Evolutionary conservation across 2,113 vertebrate genomes (phyloP).

Genomic region (Chlorodrepanis virens): DNA sequence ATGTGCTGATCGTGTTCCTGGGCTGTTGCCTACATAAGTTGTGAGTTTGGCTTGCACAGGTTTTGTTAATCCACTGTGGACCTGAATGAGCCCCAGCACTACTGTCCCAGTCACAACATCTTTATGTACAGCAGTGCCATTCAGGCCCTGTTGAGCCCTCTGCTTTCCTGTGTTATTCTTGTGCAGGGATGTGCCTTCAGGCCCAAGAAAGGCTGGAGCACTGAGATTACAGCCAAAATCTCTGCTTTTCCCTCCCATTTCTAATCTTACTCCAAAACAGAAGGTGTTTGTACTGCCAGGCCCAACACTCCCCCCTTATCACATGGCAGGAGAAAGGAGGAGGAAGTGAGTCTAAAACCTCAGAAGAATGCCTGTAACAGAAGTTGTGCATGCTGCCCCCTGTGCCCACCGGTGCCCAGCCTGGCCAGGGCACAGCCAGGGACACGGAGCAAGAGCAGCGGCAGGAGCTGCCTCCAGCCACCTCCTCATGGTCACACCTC

Average conservation of each 20-base stretch:
- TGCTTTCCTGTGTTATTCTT: background rate
- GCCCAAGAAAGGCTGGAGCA: background rate
- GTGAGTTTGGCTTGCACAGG: background rate
- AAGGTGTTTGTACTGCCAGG: background rate
- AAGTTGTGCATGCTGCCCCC: background rate
- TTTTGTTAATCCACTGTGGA: background rate
- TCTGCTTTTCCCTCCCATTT: background rate
- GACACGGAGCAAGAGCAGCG: rapidly evolving
- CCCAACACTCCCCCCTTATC: background rate
- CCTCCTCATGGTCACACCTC: rapidly evolving
- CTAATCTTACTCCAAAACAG: background rate
- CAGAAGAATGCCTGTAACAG: background rate
- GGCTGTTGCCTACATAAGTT: background rate
- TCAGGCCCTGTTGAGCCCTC: background rate
- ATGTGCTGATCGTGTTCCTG: background rate
- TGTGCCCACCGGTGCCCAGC: background rate
- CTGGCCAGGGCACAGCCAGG: background rate
- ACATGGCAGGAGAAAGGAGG: background rate
- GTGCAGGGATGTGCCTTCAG: background rate
- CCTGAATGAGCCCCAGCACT: background rate
- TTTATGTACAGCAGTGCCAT: background rate
- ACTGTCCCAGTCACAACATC: background rate
- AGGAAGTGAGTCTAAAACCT: background rate
- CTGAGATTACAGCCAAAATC: background rate
- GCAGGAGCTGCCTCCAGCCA: rapidly evolving